Conservation (phyloP, 2,797 vertebrate species). For the Malurus leucopterus region DNA sequence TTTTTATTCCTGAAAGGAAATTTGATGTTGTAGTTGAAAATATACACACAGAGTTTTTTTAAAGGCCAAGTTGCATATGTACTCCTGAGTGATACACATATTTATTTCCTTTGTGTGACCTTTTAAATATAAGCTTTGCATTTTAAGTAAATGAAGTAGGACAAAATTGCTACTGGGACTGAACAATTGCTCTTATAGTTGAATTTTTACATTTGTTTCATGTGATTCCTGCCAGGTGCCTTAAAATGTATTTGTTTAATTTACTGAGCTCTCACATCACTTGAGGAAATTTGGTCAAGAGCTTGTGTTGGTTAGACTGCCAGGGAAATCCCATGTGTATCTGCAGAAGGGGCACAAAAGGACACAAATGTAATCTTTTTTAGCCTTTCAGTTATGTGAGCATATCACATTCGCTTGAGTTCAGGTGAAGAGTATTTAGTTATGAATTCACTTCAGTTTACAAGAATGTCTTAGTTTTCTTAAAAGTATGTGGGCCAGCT, state of each 20-base stretch:
- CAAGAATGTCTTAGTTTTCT: background rate
- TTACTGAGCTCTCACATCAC: background rate
- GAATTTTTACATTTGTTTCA: background rate
- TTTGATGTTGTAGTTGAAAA: background rate
- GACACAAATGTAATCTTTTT: fast-evolving
- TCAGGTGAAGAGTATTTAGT: background rate
- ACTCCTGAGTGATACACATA: background rate
- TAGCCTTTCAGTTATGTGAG: background rate
- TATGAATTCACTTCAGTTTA: background rate
- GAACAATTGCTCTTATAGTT: background rate
- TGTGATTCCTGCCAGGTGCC: background rate
- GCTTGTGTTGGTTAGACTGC: background rate
- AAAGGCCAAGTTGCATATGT: background rate
- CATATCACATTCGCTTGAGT: background rate
- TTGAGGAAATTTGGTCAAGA: background rate
- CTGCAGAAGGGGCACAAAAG: background rate
- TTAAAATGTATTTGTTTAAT: background rate
- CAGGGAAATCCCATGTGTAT: fast-evolving
- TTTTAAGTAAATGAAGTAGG: background rate
- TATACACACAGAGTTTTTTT: background rate
- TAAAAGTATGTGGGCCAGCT: background rate
- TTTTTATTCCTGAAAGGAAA: background rate
- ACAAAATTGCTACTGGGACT: background rate
- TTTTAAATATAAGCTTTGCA: background rate
- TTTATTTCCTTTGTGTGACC: background rate